Evolutionary conservation across 2,797 vertebrate genomes (phyloP).

Genomic region (Argentina silus): DNA sequence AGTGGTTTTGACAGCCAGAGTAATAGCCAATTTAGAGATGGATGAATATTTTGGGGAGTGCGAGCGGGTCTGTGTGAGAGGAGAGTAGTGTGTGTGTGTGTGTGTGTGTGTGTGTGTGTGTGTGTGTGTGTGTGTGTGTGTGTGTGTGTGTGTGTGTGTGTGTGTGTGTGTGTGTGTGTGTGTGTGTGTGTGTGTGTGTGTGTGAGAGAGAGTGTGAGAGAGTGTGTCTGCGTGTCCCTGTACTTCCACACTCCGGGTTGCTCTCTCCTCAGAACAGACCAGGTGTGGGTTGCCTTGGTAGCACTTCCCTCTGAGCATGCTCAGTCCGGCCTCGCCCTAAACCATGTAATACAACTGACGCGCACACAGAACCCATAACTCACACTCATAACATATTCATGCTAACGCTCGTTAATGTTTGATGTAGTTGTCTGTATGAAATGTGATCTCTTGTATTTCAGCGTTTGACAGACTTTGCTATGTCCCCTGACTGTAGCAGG

Average conservation of each 20-base stretch:
- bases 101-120: constrained; percentile 24
- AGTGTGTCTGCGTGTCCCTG: constrained; percentile 41
- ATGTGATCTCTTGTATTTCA: constrained; percentile 64
- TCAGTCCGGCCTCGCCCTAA: constrained; percentile 54
- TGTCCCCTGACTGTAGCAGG: constrained; percentile 4
- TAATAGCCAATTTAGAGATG: constrained; percentile 62
- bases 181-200: constrained; percentile 24
- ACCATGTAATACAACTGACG: constrained; percentile 54
- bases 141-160: constrained; percentile 11
- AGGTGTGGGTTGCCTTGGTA: constrained; percentile 73
- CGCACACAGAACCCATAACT: constrained; percentile 1
- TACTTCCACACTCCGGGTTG: constrained; percentile 43
- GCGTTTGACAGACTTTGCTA: constrained; percentile 36
- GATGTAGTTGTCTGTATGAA: constrained; percentile 53
- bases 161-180: constrained; percentile 36
- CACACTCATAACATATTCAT: constrained; percentile 53
- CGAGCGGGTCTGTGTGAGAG: background rate
- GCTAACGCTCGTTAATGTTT: constrained; percentile 55
- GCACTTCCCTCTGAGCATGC: constrained; percentile 57
- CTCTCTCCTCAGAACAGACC: constrained; percentile 44
- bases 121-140: constrained; percentile 1
- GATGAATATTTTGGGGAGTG: constrained; percentile 41
- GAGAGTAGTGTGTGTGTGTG: constrained; percentile 26
- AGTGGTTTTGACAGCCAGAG: constrained; percentile 58
- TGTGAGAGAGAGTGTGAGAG: constrained; percentile 14